These are phyloP conservation scores for Actias luna DNA, from an alignment of 2,888 invertebrate species.

Conservation along the genomic window DNA sequence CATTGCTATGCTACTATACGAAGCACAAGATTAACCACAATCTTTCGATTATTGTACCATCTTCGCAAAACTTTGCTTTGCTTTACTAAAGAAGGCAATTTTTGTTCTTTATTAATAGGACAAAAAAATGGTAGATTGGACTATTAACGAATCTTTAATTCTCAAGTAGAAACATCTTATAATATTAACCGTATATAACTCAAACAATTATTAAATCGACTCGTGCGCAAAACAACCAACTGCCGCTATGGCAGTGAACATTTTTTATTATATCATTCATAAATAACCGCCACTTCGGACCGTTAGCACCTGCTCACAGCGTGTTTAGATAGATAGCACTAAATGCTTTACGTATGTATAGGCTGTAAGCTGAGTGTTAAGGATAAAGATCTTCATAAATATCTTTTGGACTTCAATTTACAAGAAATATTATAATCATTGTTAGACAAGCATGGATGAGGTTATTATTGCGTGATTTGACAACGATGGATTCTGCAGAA, in stretches of 20 bases:
- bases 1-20: too few species aligned
- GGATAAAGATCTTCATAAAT: neutral
- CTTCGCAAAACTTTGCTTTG: too few species aligned
- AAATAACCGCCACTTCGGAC: conserved; percentile 69
- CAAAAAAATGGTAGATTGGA: neutral
- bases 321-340: conserved; percentile 14
- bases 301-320: conserved; percentile 71
- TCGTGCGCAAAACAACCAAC: conserved; percentile 9
- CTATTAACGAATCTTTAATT: neutral
- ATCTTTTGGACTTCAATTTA: neutral
- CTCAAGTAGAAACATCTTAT: neutral
- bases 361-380: neutral
- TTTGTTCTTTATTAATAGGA: too few species aligned
- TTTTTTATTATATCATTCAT: conserved; percentile 67
- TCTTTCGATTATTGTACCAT: too few species aligned
- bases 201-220: neutral
- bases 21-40: too few species aligned
- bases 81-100: too few species aligned
- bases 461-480: too few species aligned
- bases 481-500: too few species aligned
- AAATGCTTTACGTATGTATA: conserved; percentile 11
- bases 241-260: conserved; percentile 9
- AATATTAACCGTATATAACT: neutral
- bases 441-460: neutral
- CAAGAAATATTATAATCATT: neutral